These are phyloP conservation scores for Tiliacea citrago DNA, from an alignment of 2,888 invertebrate genomes.

Conservation along the genomic window DNA sequence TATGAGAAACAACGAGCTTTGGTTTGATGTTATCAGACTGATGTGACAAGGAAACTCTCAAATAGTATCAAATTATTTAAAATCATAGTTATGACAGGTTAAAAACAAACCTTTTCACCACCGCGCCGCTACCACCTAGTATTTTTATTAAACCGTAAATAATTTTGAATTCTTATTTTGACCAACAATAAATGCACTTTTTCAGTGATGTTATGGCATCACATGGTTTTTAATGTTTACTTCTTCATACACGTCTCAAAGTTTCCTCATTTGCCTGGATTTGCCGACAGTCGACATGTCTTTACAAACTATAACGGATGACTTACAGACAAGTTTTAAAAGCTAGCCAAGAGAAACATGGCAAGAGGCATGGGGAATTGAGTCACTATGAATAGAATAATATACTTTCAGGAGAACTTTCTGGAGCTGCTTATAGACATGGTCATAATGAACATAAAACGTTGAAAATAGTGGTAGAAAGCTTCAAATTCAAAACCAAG, in stretches of 20 bases:
- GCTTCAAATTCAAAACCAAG: too few species aligned
- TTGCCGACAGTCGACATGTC: conserved; percentile 22
- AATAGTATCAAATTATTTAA: background rate
- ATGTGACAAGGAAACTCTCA: background rate
- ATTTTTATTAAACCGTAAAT: background rate
- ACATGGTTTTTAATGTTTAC: background rate
- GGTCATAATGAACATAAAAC: background rate
- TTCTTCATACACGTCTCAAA: conserved; percentile 20
- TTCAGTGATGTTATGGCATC: background rate
- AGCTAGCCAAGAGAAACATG: conserved; percentile 11
- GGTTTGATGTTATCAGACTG: background rate
- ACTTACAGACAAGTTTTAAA: conserved; percentile 36
- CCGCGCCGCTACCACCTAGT: too few species aligned
- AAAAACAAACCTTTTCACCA: background rate
- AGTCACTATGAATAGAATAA: conserved; percentile 1
- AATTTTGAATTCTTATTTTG: background rate
- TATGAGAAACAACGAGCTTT: background rate
- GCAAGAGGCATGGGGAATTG: background rate
- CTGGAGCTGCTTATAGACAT: background rate
- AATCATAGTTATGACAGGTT: background rate
- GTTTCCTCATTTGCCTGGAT: conserved; percentile 47
- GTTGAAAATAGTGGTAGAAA: background rate
- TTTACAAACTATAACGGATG: conserved; percentile 26
- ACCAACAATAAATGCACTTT: background rate
- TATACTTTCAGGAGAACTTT: background rate